Conservation (phyloP, 2,888 invertebrate genomes). For the Temnothorax ravouxi region DNA sequence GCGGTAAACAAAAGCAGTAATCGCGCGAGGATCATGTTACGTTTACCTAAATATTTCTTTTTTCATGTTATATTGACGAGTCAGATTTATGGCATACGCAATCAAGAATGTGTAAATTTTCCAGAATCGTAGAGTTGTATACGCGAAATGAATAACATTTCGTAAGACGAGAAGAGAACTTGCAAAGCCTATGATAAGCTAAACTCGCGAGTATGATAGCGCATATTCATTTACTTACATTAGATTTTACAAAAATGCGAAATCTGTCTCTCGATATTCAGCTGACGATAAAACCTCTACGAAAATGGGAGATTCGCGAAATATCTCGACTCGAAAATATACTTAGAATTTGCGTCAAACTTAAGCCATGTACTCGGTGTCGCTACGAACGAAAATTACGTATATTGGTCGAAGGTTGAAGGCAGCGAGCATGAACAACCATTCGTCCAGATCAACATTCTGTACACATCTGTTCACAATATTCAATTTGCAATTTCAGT, state of each 20-base stretch:
- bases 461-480: constrained; percentile 17
- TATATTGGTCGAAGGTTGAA: constrained; percentile 92
- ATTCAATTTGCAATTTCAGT: constrained; percentile 7
- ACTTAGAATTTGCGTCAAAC: constrained; percentile 87
- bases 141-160: constrained; percentile 88
- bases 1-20: neutral
- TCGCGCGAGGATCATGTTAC: neutral
- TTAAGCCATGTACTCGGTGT: constrained; percentile 90
- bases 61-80: constrained; percentile 89
- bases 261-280: constrained; percentile 76
- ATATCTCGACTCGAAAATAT: constrained; percentile 88
- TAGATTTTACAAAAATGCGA: constrained; percentile 13
- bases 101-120: constrained; percentile 90
- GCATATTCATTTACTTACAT: neutral
- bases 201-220: constrained; percentile 2
- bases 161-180: constrained; percentile 87
- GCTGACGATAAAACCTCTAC: constrained; percentile 90
- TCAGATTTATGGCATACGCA: constrained; percentile 89
- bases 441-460: constrained; percentile 14
- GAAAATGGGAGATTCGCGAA: constrained; percentile 89
- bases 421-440: constrained; percentile 88
- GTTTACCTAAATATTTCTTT: constrained; percentile 63
- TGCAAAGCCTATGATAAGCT: constrained; percentile 87
- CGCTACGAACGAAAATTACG: constrained; percentile 89
- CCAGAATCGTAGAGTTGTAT: constrained; percentile 89